Base-by-base conservation (phyloP, 2,888 invertebrate genomes). In the Xestia rhomboidea region DNA sequence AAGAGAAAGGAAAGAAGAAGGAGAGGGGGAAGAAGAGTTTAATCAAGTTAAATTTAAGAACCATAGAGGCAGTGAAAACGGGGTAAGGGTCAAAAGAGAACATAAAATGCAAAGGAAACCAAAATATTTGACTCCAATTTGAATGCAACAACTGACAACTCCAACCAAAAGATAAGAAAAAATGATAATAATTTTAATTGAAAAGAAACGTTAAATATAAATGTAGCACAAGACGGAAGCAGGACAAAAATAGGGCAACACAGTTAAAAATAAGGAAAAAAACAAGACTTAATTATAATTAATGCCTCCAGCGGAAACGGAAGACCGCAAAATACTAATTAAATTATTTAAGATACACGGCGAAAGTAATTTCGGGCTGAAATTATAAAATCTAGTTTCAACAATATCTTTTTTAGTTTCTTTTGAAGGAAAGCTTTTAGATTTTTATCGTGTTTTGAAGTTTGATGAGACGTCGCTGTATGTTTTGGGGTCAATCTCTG, bases 251-350 rank as follows among this genome's bases (percentile, higher is more conserved):
- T 79, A 77, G 68, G 46, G 10, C 51, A 64, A 15, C 54, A 62
- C 34, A 1, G 27, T 34, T 18, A 3, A 63, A 24, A 66, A n/a
- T n/a, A 46, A n/a, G n/a, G 13, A 38, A 41, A 34, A 27, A 6
- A 2, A 38, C 30, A 10, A 38, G 8, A 68, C 68, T 73, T 38
- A 62, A 44, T 38, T 34, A 2, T 7, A 54, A n/a, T n/a, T 46
- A 66, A 46, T 51, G 38, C 49, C 70, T 64, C 11, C 41, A 46
- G 66, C 41, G 62, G 49, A 85, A 69, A 70, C 66, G 60, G 68
- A 64, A 57, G 63, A 44, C 46, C 64, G 46, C 15, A 60, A 69
- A 68, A 69, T 79, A 74, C 70, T 82, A 72, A 85, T 84, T n/a
- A n/a, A n/a, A n/a, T 85, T 67, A 70, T 44, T 76, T 62, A 74